Percentiles rank a stretch among this genome's conserved stretches.
phyloP scores from a whole-genome alignment of 2,797 vertebrate genomes.

The Rhinogobio ventralis region DNA sequence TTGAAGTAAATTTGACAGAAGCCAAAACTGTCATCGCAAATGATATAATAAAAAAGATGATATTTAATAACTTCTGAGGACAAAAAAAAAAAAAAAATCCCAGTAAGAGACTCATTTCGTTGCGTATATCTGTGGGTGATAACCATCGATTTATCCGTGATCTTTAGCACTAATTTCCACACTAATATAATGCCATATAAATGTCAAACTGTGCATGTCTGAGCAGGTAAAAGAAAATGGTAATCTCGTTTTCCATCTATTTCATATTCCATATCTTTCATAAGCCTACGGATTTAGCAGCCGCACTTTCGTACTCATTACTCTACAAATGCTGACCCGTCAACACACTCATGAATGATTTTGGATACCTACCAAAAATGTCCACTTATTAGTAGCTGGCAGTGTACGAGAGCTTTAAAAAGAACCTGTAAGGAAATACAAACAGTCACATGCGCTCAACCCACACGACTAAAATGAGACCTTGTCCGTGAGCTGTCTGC shows the following conservation, averaged over 20 bases:
- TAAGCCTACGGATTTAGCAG: conserved; percentile 50
- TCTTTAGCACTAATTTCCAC: conserved; percentile 52
- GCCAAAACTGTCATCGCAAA: conserved; percentile 51
- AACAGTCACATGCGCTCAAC: conserved; percentile 19
- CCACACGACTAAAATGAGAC: conserved; percentile 45
- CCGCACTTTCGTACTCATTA: conserved; percentile 47
- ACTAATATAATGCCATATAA: conserved; percentile 52
- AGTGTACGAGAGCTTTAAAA: conserved; percentile 46
- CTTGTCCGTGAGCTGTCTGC: conserved; percentile 35
- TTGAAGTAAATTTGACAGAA: conserved; percentile 54
- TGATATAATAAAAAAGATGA: conserved; percentile 28
- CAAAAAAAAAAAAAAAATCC: not conserved
- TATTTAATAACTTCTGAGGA: conserved; percentile 47
- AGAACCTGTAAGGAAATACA: conserved; percentile 7
- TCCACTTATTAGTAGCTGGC: conserved; percentile 62
- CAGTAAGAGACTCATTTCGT: conserved; percentile 25
- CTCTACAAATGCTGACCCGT: conserved; percentile 48
- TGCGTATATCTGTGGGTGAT: conserved; percentile 42
- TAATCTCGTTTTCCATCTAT: conserved; percentile 44
- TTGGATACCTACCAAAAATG: conserved; percentile 57
- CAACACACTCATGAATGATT: conserved; percentile 60
- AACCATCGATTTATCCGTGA: conserved; percentile 49
- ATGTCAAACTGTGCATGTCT: conserved; percentile 52
- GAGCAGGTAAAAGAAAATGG: conserved; percentile 37
- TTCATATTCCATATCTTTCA: conserved; percentile 50